phyloP scores from a whole-genome alignment of 2,888 invertebrate genomes.

The Podotricha telesiphe region DNA sequence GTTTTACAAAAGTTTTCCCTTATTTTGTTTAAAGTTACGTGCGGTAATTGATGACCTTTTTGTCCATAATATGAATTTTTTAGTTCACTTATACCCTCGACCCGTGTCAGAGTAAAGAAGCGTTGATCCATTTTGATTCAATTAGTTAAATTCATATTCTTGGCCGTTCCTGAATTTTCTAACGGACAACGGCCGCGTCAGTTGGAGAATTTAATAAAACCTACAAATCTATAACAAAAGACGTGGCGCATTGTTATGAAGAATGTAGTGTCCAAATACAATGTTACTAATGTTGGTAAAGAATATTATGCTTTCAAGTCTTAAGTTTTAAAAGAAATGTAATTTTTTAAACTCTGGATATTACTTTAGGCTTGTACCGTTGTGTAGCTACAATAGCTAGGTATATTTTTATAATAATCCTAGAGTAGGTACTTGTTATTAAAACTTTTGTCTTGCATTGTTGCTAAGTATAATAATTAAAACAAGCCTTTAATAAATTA shows the following conservation, averaged over 20 bases:
- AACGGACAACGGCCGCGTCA: conserved; percentile 19
- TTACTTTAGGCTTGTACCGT: no score
- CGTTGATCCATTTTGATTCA: conserved; percentile 17
- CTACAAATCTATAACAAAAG: conserved; percentile 1
- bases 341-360: not conserved
- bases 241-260: not conserved
- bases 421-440: no score
- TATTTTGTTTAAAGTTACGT: conserved; percentile 18
- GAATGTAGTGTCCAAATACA: not conserved
- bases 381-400: no score
- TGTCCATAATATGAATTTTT: conserved; percentile 14
- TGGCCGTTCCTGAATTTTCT: conserved; percentile 18
- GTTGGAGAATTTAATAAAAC: conserved; percentile 39
- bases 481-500: no score
- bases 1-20: not conserved
- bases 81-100: not conserved
- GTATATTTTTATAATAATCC: no score
- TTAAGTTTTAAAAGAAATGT: not conserved
- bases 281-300: not conserved
- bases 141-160: conserved; percentile 27
- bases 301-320: not conserved
- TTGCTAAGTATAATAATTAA: no score
- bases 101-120: conserved; percentile 10
- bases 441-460: no score
- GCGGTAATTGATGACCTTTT: not conserved